Evolutionary conservation across 2,113 vertebrate species (phyloP), one percentile per base, ranked within the genome.

Genomic region (Vicugna pacos): DNA sequence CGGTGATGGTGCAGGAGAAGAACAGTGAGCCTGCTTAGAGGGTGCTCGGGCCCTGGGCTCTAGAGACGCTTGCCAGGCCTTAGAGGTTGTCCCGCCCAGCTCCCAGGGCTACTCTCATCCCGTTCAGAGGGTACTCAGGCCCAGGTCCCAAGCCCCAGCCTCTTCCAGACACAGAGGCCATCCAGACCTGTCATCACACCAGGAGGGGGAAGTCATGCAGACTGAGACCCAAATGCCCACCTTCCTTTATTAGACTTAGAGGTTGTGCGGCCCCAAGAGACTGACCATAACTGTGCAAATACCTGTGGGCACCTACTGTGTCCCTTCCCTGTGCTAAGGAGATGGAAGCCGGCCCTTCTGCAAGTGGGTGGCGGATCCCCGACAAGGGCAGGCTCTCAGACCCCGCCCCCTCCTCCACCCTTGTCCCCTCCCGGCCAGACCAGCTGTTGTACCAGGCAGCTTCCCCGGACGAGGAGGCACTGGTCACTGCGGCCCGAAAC

Each of bases 401-500:
- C 26, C 38, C 32, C 35, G 10, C 6, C 64, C 3, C 64, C 16
- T 3, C 3, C n/a, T 26, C n/a, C 24, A 5, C 9, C 48, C 14
- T 3, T 0, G 26, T 30, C 19, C 32, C 67, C 10, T 58, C 50
- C 86, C 50, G 46, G 1, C 46, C 98, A 99, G 99, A 98, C 92
- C 97, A 98, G 91, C 99, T 98, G 32, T 90, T 99, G 70, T 99
- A 99, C 96, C 99, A 99, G 98, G 99, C 99, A 0, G 99, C 99
- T 0, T 99, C 99, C 60, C 99, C 99, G 0, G 99, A 99, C 2
- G 99, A 99, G 98, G 99, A 99, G 79, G 99, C 99, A 0, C 98
- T 99, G 85, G 99, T 99, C 42, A 92, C 98, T 4, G 99, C 99
- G 0, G 99, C 99, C 56, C 99, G 99, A 94, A 99, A 98, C 93